Percentiles rank a stretch among this genome's conserved stretches.
These are phyloP conservation scores for Burhinus bistriatus DNA, from an alignment of 2,113 vertebrate species.

Conservation along the genomic window DNA sequence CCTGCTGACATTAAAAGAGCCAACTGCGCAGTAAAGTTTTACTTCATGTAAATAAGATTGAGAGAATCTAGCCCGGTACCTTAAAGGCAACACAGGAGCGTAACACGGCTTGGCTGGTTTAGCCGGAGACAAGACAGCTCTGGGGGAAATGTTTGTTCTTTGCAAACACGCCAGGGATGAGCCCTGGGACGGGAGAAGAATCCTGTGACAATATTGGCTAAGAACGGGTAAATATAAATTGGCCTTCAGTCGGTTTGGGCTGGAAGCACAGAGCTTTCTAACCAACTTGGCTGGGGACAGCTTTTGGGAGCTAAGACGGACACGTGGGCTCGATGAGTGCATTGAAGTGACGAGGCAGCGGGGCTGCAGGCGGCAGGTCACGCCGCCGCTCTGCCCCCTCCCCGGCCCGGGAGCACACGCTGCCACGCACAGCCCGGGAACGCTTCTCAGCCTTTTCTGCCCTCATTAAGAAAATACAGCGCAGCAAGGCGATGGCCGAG, in stretches of 20 bases:
- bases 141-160: neutral
- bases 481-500: accelerated
- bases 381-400: neutral
- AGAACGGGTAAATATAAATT: neutral
- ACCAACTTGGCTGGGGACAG: neutral
- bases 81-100: neutral
- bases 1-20: neutral
- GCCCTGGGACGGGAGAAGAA: neutral
- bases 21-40: neutral
- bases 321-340: neutral
- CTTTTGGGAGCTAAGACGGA: neutral
- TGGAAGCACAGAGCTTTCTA: neutral
- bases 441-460: neutral
- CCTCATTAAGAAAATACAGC: too few species aligned
- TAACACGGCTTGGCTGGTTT: neutral
- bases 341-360: neutral
- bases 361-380: neutral
- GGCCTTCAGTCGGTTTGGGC: neutral
- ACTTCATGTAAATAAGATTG: neutral
- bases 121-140: neutral
- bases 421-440: neutral
- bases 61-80: neutral
- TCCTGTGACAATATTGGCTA: neutral
- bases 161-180: neutral
- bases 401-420: neutral